A percentile compares a stretch with the other conserved stretches of the same genome.
These are phyloP conservation scores for Prostheceraeus crozeri DNA, from an alignment of 2,888 invertebrate species.

Conservation along the genomic window DNA sequence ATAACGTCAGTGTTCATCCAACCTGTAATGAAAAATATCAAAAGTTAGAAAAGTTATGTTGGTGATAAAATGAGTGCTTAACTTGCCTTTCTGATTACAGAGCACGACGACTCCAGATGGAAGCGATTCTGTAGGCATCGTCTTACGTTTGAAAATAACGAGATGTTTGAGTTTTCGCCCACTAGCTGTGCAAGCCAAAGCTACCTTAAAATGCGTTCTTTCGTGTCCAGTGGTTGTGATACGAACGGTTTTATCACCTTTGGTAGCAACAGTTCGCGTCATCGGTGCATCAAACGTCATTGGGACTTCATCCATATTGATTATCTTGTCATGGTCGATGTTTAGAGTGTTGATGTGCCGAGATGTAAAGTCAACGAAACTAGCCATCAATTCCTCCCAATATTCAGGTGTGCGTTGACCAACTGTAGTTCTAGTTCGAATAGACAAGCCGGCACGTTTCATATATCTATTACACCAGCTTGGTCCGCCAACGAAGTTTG, in stretches of 20 bases:
- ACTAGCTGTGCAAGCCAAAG: not conserved
- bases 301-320: conserved; percentile 18
- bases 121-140: conserved; percentile 7
- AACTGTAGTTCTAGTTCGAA: too few species aligned
- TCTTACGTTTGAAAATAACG: conserved; percentile 2
- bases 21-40: too few species aligned
- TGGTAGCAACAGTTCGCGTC: not conserved
- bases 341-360: not conserved
- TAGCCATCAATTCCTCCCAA: too few species aligned
- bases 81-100: too few species aligned
- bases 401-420: too few species aligned
- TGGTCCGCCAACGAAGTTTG: too few species aligned
- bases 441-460: too few species aligned
- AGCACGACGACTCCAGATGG: not conserved
- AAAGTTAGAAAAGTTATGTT: too few species aligned
- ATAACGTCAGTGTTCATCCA: conserved; percentile 24
- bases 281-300: conserved; percentile 17
- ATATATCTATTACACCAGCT: too few species aligned
- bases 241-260: not conserved
- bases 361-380: too few species aligned
- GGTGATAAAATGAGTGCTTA: too few species aligned
- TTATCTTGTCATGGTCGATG: not conserved
- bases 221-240: conserved; percentile 4
- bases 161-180: not conserved
- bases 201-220: not conserved